phyloP scores from a whole-genome alignment of 2,797 vertebrate species.

The Xiphophorus birchmanni region DNA sequence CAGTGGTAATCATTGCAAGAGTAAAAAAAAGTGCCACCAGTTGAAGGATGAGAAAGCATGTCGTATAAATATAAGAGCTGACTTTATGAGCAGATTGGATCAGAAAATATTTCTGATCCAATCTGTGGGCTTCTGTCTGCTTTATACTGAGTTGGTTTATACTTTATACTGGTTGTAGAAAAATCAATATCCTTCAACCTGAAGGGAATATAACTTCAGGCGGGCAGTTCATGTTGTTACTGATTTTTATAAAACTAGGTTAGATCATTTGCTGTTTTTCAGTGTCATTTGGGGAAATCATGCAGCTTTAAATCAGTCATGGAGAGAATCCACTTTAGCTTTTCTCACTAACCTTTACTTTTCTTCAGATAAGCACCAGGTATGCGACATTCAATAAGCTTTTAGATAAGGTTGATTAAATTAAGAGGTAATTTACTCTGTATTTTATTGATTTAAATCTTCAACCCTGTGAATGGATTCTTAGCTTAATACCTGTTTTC shows the following conservation, averaged over 20 bases:
- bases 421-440: not conserved
- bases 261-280: not conserved
- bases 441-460: not conserved
- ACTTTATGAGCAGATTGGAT: slow-evolving; percentile 46
- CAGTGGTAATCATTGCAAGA: not conserved
- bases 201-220: not conserved
- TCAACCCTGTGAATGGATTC: not conserved
- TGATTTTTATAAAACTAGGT: not conserved
- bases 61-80: slow-evolving; percentile 37
- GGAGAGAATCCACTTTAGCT: not conserved
- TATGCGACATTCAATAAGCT: not conserved
- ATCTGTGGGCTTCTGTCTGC: slow-evolving; percentile 9
- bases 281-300: not conserved
- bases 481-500: not conserved
- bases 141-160: not conserved
- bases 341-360: not conserved
- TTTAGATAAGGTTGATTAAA: not conserved
- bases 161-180: not conserved
- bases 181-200: slow-evolving; percentile 36
- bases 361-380: not conserved
- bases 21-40: not conserved
- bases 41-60: slow-evolving; percentile 12
- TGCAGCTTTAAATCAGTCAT: not conserved
- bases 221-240: not conserved
- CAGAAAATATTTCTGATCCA: slow-evolving; percentile 25